Conservation (phyloP, 2,113 vertebrate genomes). For the Ceratotherium simum region DNA sequence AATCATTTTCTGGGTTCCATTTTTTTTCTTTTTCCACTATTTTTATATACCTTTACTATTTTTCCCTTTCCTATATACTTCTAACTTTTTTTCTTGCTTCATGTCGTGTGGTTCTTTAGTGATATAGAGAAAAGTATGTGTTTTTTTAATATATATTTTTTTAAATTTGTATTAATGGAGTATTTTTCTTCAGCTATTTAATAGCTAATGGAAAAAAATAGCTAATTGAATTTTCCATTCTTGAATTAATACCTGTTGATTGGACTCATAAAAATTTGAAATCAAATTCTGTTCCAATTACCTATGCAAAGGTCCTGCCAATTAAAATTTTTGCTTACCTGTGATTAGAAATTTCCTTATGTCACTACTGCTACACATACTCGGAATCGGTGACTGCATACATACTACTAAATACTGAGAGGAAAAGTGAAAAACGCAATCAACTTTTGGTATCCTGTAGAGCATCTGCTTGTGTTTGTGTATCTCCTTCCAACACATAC, state of each 20-base stretch:
- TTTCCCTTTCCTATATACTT: neutral
- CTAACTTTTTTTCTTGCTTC: neutral
- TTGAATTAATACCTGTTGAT: constrained; percentile 18
- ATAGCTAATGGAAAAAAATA: constrained; percentile 31
- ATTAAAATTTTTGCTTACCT: constrained; percentile 24
- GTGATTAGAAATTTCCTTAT: neutral
- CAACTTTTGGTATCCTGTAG: neutral
- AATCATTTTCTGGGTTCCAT: neutral
- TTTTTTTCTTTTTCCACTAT: neutral
- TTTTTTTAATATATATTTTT: constrained; percentile 6
- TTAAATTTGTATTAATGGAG: constrained; percentile 62
- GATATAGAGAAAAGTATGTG: constrained; percentile 2
- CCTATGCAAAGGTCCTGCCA: neutral
- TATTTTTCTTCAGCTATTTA: constrained; percentile 66
- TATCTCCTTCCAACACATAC: neutral
- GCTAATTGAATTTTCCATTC: constrained; percentile 3
- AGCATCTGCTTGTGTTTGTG: neutral
- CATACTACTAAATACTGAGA: neutral
- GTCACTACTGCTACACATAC: neutral
- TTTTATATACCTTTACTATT: neutral
- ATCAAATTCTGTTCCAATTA: neutral
- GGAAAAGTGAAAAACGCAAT: neutral
- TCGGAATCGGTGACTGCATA: neutral
- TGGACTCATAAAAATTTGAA: constrained; percentile 31
- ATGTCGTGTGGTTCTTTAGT: neutral